Conservation (phyloP, 2,113 vertebrate species). For the Odobenus rosmarus region DNA sequence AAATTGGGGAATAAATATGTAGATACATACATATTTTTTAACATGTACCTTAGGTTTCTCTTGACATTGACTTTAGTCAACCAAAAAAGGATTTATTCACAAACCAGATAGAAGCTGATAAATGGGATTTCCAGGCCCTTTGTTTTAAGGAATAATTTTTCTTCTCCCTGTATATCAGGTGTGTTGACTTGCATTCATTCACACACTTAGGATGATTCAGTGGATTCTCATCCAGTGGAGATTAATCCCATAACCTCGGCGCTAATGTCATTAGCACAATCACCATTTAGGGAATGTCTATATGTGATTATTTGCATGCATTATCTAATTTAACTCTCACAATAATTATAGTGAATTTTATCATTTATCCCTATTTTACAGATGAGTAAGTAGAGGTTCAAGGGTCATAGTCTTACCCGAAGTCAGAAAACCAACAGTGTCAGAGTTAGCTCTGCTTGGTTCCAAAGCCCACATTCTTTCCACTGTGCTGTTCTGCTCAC, state of each 20-base stretch:
- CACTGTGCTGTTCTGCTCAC: background rate
- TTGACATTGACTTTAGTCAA: background rate
- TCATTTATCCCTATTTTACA: background rate
- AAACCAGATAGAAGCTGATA: background rate
- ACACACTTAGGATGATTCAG: background rate
- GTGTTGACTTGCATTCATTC: background rate
- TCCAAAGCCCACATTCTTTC: background rate
- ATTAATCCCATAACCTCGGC: background rate
- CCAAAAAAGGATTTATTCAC: background rate
- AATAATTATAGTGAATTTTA: background rate
- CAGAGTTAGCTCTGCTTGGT: background rate
- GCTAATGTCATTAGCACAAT: background rate
- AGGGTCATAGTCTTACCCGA: background rate
- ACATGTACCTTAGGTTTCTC: background rate
- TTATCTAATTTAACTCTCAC: background rate
- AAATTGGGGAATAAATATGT: background rate
- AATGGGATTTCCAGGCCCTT: background rate
- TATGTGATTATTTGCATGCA: background rate
- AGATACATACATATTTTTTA: background rate
- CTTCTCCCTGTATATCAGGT: background rate
- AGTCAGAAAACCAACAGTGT: background rate
- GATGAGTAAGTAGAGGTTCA: background rate
- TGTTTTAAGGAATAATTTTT: background rate
- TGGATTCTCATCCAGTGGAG: background rate
- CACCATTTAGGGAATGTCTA: background rate